These are phyloP conservation scores for Plumapathes pennacea DNA, from an alignment of 92 coral and sea anemone species.

Conservation along the genomic window DNA sequence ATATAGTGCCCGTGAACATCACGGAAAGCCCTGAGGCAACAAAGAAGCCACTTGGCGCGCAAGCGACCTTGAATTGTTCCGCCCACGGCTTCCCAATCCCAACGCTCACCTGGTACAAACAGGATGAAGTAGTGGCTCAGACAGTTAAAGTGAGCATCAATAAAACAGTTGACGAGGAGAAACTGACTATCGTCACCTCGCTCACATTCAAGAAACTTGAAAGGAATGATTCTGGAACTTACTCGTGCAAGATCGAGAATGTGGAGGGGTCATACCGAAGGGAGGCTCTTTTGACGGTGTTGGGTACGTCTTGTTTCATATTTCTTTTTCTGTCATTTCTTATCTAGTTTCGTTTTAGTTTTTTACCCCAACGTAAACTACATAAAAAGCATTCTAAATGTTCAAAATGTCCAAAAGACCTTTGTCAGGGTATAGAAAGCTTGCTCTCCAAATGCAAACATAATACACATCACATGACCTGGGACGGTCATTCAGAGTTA, in stretches of 20 bases:
- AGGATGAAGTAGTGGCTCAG: constrained; percentile 4
- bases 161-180: neutral
- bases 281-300: constrained; percentile 17
- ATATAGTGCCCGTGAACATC: constrained; percentile 33
- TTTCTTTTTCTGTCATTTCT: no score
- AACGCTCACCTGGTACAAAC: constrained; percentile 45
- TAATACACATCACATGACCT: no score
- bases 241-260: constrained; percentile 28
- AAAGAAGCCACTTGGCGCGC: neutral
- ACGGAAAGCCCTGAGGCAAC: neutral
- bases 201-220: neutral
- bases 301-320: constrained; percentile 43
- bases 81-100: constrained; percentile 58
- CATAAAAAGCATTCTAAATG: no score
- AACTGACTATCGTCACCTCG: neutral
- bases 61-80: constrained; percentile 36
- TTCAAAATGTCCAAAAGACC: no score
- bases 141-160: neutral
- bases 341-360: no score
- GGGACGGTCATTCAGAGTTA: no score
- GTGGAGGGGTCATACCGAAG: neutral
- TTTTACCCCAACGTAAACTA: no score
- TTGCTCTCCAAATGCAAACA: no score
- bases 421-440: no score
- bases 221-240: constrained; percentile 26